Evolutionary conservation across 2,797 vertebrate genomes (phyloP), one percentile per base, ranked within the genome.

Genomic region (Aratinga solstitialis): DNA sequence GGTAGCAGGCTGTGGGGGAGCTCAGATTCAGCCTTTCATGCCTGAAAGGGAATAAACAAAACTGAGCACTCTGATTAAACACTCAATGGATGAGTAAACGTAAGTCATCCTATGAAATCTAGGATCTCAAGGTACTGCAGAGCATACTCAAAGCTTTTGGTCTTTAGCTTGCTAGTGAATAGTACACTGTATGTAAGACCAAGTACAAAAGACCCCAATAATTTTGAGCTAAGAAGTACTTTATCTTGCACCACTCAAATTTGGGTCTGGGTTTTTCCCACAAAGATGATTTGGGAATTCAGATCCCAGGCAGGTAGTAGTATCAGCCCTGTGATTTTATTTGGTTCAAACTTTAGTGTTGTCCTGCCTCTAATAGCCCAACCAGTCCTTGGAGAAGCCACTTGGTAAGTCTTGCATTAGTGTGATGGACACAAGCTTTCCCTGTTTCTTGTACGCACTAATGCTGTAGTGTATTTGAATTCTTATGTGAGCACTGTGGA

Each of bases 361-460:
- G 69, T 86, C 91, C 94, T 92, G 62, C 91, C 61, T 87, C 69
- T 94, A 21, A 72, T 32, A 90, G 87, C 86, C 88, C 68, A 48
- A 2, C 21, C 66, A 36, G 30, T 61, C 68, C 75, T 43, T 22
- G 66, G 89, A 84, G 94, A 85, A 94, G 69, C 72, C 90, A 40
- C 32, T n/a, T 2, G 84, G 75, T 89, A 62, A 92, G 83, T 81
- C 50, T 89, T 13, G 2, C 4, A 0, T 71, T 69, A 65, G 43
- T 59, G 67, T 62, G 84, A 30, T 45, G 72, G 58, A n/a, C 84
- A 66, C 65, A 53, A 54, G 45, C 67, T 88, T 84, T 72, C 58
- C 5, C 59, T 53, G 58, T 43, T 82, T 50, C 56, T 45, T 45
- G 81, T 89, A 61, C 56, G n/a, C 68, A 24, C 34, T 21, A 6